Evolutionary conservation across 2,113 vertebrate species (phyloP).

Genomic region (Garra rufa): DNA sequence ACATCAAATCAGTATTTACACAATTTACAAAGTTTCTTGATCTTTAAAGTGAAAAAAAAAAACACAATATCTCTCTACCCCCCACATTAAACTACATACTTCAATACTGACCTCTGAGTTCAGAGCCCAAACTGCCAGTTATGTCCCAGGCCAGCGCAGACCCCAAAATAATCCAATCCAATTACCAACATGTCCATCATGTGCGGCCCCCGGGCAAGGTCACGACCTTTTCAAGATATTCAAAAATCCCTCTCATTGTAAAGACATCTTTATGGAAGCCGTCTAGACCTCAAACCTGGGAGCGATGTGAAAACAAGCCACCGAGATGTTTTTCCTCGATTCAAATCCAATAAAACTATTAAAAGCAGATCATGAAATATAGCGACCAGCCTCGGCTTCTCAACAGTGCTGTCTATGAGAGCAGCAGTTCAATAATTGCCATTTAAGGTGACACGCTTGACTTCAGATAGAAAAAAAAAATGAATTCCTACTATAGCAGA

Average conservation of each 20-base stretch:
- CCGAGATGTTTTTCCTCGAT: neutral
- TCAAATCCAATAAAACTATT: slow-evolving; percentile 23
- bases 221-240: slow-evolving; percentile 51
- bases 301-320: neutral
- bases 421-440: slow-evolving; percentile 57
- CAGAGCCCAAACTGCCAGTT: slow-evolving; percentile 36
- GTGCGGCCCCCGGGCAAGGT: slow-evolving; percentile 57
- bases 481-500: slow-evolving; percentile 53
- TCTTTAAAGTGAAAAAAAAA: neutral
- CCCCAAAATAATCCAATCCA: slow-evolving; percentile 66
- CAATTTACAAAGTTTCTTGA: neutral
- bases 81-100: slow-evolving; percentile 17
- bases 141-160: slow-evolving; percentile 43
- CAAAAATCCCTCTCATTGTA: slow-evolving; percentile 43
- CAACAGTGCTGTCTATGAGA: slow-evolving; percentile 35
- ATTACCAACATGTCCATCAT: slow-evolving; percentile 64
- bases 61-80: neutral
- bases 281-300: slow-evolving; percentile 14
- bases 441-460: slow-evolving; percentile 71
- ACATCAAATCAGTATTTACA: neutral
- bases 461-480: slow-evolving; percentile 49
- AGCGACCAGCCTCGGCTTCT: slow-evolving; percentile 32
- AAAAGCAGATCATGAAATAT: slow-evolving; percentile 15
- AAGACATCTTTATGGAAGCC: slow-evolving; percentile 46
- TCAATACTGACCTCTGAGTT: slow-evolving; percentile 47